These are phyloP conservation scores for Rhinichthys osculus DNA, from an alignment of 2,797 vertebrate species.

Conservation along the genomic window DNA sequence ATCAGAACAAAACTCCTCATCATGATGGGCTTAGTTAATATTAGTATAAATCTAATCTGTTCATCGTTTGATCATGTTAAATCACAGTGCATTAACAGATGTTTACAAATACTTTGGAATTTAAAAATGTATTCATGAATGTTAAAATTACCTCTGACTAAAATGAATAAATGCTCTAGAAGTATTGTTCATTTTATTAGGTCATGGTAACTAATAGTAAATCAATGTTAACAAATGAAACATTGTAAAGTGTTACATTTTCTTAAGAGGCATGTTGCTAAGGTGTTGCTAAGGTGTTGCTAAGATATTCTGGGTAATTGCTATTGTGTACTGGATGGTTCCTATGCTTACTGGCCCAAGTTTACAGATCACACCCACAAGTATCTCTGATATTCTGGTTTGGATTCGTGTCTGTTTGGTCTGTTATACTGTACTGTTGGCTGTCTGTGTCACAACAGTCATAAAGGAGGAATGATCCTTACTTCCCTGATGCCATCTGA, in stretches of 20 bases:
- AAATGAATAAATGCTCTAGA: no score
- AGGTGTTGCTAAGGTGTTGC: not conserved
- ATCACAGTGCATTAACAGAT: no score
- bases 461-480: not conserved
- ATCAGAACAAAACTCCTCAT: no score
- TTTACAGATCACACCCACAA: not conserved
- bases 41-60: no score
- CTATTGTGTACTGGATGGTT: not conserved
- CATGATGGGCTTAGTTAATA: no score
- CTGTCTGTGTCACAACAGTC: not conserved
- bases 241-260: not conserved
- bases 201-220: no score
- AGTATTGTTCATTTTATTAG: no score
- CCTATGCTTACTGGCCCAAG: not conserved
- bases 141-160: no score
- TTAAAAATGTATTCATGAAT: no score
- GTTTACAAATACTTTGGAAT: no score
- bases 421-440: not conserved
- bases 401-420: not conserved
- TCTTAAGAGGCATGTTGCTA: not conserved
- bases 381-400: not conserved
- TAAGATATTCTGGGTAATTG: not conserved
- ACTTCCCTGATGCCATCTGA: slow-evolving; percentile 4
- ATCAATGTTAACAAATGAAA: not conserved
- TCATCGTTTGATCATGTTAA: no score